Evolutionary conservation across 2,113 vertebrate genomes (phyloP), one percentile per base, ranked within the genome.

Genomic region (Psophia crepitans): DNA sequence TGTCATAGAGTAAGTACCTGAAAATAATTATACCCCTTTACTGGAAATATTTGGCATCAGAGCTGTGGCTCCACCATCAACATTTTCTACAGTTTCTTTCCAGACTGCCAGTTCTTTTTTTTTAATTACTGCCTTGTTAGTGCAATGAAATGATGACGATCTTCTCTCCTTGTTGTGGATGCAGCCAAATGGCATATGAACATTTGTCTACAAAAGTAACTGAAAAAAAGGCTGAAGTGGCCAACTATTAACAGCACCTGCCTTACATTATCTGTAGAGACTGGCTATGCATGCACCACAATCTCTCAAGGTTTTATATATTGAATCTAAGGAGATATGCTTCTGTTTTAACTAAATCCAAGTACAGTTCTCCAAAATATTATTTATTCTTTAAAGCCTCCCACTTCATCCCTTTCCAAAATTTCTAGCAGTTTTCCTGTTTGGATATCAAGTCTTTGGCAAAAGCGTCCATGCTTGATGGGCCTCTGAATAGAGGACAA

Each of bases 161-260:
- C 96, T 95, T 87, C 95, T 81, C 58, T 61, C 86, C 77, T 81
- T 96, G 92, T 83, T 0, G 4, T 63, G 68, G 58, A 71, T 87
- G 77, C 84, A 97, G 96, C 96, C 96, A 97, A 97, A 96, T 96
- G 94, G 86, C 93, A 81, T 37, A 71, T 84, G 71, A 92, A 87
- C 22, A 22, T 91, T 96, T 61, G 54, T 87, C 80, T 94, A 53
- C 70, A 89, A 71, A 90, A 94, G 56, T 75, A 94, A 87, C 84
- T 71, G 84, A 89, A 84, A 81, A 77, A 44, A 90, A 84, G 61
- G 24, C 63, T 74, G 77, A 91, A 95, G 84, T 63, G 70, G 43
- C 56, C 92, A 95, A 92, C 86, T 97, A 96, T 93, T 95, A 92
- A 46, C 49, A 83, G 53, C 78, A 90, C 66, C 64, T 80, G 83